These are phyloP conservation scores for Phalanger gymnotis DNA, from an alignment of 2,797 vertebrate genomes.

Conservation along the genomic window DNA sequence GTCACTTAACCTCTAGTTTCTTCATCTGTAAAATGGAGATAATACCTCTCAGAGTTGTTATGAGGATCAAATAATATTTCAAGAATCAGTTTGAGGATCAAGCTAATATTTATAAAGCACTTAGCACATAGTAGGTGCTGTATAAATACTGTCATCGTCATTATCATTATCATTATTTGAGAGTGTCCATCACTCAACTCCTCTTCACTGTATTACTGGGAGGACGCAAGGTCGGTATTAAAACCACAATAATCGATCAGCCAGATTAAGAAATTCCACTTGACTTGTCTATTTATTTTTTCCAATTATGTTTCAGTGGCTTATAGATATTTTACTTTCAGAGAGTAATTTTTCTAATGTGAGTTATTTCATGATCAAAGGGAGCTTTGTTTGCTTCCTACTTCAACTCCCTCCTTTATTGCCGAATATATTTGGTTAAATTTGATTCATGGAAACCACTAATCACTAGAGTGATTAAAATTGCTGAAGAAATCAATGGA, in stretches of 20 bases:
- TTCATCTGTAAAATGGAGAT: background rate
- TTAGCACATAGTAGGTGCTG: background rate
- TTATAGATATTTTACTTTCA: conserved; percentile 59
- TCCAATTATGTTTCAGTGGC: conserved; percentile 37
- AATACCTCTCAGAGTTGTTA: background rate
- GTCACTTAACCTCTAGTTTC: background rate
- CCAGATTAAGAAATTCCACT: conserved; percentile 26
- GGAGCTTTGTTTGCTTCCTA: conserved; percentile 60
- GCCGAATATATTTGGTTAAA: conserved; percentile 18
- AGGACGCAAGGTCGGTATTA: conserved; percentile 37
- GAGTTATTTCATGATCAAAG: conserved; percentile 61
- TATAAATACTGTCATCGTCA: background rate
- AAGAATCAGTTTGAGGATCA: too few relatives aligned
- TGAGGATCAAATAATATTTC: background rate
- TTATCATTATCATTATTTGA: background rate
- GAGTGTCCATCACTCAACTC: background rate
- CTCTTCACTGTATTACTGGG: conserved; percentile 32
- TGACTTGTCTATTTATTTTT: conserved; percentile 12
- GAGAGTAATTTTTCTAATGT: conserved; percentile 58
- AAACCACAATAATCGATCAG: conserved; percentile 46
- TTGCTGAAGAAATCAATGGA: background rate
- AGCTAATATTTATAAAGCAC: background rate
- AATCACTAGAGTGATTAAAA: conserved; percentile 32
- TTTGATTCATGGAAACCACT: background rate
- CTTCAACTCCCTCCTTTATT: conserved; percentile 3